Evolutionary conservation across 1,140 invertebrate genomes (phyloP), one percentile per base, ranked within the genome.

Genomic region (Drosophila kanapiae): DNA sequence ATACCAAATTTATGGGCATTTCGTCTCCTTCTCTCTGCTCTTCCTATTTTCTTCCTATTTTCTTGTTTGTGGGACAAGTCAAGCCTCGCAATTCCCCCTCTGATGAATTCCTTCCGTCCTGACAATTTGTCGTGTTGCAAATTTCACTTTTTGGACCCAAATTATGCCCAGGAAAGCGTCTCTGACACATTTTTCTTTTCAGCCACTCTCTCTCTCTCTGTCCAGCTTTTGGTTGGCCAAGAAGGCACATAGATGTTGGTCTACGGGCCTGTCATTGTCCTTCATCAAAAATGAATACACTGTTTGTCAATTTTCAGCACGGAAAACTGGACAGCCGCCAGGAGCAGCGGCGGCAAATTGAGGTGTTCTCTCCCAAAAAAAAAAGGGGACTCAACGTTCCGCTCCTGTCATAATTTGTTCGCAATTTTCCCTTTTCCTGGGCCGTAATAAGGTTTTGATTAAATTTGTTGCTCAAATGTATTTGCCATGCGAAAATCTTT

Each of bases 371-470:
- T 23, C 23, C 23, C 23, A 23, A 23, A 6, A 9, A 43, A 9
- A 43, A 43, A 59, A 59, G 38, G 14, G 16, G 33, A 38, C 13
- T 14, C 37, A 6, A 6, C 14, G 29, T 18, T 35, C 31, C 35
- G 61, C 35, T 67, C 45, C 69, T 59, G 53, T 74, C 70, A 74
- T 74, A 74, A 72, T 74, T 74, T 60, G 53, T 49, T 40, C 31
- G 43, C 14, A 29, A 27, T 67, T 38, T 35, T 43, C 45, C 49
- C 31, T 31, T 49, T 33, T 68, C 11, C 35, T 13, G n/a, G 18
- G 18, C 43, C 65, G 65, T 71, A 72, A 72, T 68, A 78, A 87
- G 63, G 76, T 87, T 87, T 87, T 87, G 80, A 87, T 87, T 80
- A 88, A 88, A 87, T 83, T 87, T 83, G 49, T 63, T 47, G 53